A percentile compares a stretch with the other conserved stretches of the same genome.
These are phyloP conservation scores for Hydrotaea diabolus DNA, from an alignment of 2,888 invertebrate species.

Conservation along the genomic window DNA sequence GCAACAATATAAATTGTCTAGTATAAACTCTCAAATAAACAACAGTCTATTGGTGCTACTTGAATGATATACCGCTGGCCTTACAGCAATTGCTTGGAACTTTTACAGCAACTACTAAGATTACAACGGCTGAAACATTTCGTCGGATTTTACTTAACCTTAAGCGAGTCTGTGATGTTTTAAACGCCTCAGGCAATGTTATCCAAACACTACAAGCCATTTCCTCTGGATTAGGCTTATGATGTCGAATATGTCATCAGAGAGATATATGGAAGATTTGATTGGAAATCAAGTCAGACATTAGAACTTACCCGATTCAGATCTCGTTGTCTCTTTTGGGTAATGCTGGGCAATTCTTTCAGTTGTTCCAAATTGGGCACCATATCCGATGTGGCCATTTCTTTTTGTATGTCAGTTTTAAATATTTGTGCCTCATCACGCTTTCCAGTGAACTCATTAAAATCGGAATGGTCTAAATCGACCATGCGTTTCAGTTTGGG, in stretches of 20 bases:
- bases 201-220: conserved; percentile 69
- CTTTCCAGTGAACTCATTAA: conserved; percentile 70
- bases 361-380: conserved; percentile 83
- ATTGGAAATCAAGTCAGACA: not conserved
- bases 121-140: conserved; percentile 79
- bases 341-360: conserved; percentile 71
- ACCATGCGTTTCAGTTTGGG: conserved; percentile 56
- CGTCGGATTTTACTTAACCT: conserved; percentile 54
- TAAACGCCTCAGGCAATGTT: conserved; percentile 71
- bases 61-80: conserved; percentile 78
- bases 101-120: conserved; percentile 77
- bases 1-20: conserved; percentile 73
- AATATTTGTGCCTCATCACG: conserved; percentile 62
- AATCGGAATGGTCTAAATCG: conserved; percentile 70
- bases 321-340: conserved; percentile 82
- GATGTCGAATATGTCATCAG: conserved; percentile 81
- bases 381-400: conserved; percentile 70
- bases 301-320: conserved; percentile 74
- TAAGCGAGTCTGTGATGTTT: conserved; percentile 73
- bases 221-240: conserved; percentile 71
- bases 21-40: conserved; percentile 66
- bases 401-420: conserved; percentile 70
- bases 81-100: conserved; percentile 77
- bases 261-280: not conserved
- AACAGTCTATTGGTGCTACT: conserved; percentile 73